Percentiles rank a stretch among this genome's conserved stretches.
Conservation (phyloP, 2,113 vertebrate genomes). For the Fregata magnificens region DNA sequence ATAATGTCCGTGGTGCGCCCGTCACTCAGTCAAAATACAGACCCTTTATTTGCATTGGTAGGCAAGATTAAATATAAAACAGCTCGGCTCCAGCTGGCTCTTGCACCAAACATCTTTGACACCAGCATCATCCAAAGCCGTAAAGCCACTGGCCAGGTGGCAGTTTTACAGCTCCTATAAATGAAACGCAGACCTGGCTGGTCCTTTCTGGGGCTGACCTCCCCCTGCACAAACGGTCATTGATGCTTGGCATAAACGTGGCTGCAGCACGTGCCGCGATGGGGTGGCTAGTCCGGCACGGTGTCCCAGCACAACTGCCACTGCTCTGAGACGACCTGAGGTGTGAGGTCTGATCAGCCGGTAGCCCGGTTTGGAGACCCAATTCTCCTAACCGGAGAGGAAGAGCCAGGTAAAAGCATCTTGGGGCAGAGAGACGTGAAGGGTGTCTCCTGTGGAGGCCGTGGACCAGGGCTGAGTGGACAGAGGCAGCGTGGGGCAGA, state of each 20-base stretch:
- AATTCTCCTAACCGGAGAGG: background rate
- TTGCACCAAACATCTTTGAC: background rate
- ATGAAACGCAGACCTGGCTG: background rate
- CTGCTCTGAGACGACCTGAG: background rate
- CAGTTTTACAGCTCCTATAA: background rate
- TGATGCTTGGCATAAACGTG: background rate
- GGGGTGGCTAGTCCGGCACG: accelerated
- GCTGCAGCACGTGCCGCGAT: accelerated
- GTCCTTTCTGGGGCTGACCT: background rate
- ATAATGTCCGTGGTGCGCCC: slow-evolving; percentile 32
- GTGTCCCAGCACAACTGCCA: background rate
- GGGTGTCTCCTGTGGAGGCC: background rate
- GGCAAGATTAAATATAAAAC: slow-evolving; percentile 70
- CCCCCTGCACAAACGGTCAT: background rate
- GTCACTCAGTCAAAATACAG: slow-evolving; percentile 42
- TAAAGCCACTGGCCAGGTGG: background rate
- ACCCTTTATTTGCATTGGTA: slow-evolving; percentile 54
- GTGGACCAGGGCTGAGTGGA: accelerated
- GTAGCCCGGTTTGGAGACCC: background rate
- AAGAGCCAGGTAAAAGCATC: background rate
- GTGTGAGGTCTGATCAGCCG: background rate
- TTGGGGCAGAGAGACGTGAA: background rate
- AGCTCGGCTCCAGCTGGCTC: slow-evolving; percentile 38
- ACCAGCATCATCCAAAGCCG: background rate
- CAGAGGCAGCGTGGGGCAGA: background rate